phyloP scores from a whole-genome alignment of 2,888 invertebrate genomes.

The Netelia melanura region DNA sequence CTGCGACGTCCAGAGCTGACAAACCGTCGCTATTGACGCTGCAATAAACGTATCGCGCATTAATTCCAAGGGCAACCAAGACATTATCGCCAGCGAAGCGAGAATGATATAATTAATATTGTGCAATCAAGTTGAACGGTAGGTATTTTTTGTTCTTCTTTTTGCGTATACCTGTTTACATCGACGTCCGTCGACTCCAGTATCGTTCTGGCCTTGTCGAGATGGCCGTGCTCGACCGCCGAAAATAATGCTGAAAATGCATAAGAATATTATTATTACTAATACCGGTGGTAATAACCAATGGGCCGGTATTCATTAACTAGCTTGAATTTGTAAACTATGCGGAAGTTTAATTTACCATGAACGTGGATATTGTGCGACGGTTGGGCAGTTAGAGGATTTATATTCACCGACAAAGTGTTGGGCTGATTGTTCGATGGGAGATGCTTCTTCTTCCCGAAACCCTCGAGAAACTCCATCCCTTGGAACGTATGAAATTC shows the following conservation, averaged over 20 bases:
- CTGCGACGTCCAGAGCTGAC: slow-evolving; percentile 96
- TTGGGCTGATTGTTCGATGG: slow-evolving; percentile 73
- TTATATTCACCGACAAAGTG: slow-evolving; percentile 80
- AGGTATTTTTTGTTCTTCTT: slow-evolving; percentile 59
- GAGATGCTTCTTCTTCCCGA: slow-evolving; percentile 82
- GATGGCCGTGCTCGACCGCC: slow-evolving; percentile 97
- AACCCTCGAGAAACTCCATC: slow-evolving; percentile 84
- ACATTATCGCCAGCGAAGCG: neutral
- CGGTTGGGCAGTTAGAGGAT: slow-evolving; percentile 81
- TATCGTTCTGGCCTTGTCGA: slow-evolving; percentile 96
- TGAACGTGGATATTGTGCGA: slow-evolving; percentile 84
- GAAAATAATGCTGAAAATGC: slow-evolving; percentile 94
- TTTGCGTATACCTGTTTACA: slow-evolving; percentile 92
- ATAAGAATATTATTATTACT: slow-evolving; percentile 19
- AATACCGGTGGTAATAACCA: slow-evolving; percentile 1
- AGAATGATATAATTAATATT: neutral
- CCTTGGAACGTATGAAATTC: slow-evolving; percentile 83
- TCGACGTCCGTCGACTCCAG: slow-evolving; percentile 96
- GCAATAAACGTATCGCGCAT: slow-evolving; percentile 76
- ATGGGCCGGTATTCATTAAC: neutral
- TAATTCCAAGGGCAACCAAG: slow-evolving; percentile 6
- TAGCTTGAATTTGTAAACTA: too few species aligned
- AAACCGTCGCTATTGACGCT: slow-evolving; percentile 96
- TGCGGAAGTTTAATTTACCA: slow-evolving; percentile 76
- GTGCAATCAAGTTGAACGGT: neutral